These are phyloP conservation scores for Lasius fuliginosus DNA, from an alignment of 2,888 invertebrate species.

Conservation along the genomic window DNA sequence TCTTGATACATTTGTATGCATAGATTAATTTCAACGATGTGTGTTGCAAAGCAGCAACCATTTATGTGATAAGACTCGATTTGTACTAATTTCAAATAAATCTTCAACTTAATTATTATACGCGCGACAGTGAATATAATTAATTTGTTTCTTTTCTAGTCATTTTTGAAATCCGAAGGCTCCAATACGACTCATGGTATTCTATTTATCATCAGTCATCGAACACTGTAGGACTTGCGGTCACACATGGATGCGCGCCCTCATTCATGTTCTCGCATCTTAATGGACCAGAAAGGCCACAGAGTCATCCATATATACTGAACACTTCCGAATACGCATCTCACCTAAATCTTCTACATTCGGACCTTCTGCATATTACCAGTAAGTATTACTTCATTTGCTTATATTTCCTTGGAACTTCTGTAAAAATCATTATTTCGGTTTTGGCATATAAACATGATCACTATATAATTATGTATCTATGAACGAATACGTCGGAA, in stretches of 20 bases:
- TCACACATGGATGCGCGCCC: background rate
- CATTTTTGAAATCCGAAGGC: slow-evolving; percentile 45
- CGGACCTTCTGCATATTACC: slow-evolving; percentile 74
- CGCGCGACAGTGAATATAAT: background rate
- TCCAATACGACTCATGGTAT: background rate
- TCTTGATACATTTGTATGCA: background rate
- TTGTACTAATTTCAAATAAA: slow-evolving; percentile 16
- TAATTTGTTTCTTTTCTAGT: slow-evolving; percentile 16
- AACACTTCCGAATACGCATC: slow-evolving; percentile 68
- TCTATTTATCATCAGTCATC: background rate
- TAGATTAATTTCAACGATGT: background rate
- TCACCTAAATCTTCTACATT: slow-evolving; percentile 73
- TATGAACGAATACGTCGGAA: background rate
- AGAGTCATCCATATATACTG: slow-evolving; percentile 24
- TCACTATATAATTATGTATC: background rate
- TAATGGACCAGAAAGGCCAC: slow-evolving; percentile 75
- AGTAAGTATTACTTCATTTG: slow-evolving; percentile 73
- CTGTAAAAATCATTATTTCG: background rate
- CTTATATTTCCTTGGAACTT: background rate
- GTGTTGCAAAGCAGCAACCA: background rate
- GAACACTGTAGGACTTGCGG: background rate
- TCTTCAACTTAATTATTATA: background rate
- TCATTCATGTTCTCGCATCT: background rate
- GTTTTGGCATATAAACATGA: background rate
- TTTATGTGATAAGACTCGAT: background rate